Conservation (phyloP, 2,797 vertebrate genomes). For the Melanogrammus aeglefinus region DNA sequence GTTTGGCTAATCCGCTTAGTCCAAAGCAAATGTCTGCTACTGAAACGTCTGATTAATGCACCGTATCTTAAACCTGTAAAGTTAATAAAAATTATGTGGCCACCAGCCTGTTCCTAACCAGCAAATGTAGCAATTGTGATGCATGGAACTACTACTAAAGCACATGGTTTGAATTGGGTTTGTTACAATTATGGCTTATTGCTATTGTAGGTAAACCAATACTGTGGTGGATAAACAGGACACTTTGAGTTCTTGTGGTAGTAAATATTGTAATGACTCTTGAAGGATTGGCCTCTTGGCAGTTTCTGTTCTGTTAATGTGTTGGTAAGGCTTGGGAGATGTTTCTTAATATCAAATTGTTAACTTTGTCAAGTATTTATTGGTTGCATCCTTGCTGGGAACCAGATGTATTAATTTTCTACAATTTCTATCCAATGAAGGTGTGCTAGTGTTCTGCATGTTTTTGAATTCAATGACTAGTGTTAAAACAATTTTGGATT, state of each 20-base stretch:
- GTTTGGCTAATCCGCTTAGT: neutral
- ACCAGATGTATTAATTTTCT: constrained; percentile 13
- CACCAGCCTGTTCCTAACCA: constrained; percentile 1
- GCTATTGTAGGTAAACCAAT: neutral
- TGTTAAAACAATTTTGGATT: constrained; percentile 52
- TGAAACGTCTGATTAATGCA: neutral
- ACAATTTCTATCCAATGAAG: constrained; percentile 3
- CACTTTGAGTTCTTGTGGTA: neutral
- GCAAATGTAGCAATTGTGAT: neutral
- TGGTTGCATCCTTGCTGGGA: neutral
- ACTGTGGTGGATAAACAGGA: neutral
- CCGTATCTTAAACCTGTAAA: neutral
- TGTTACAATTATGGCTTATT: neutral
- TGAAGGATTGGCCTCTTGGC: neutral
- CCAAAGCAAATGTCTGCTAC: neutral
- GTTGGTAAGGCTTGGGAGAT: neutral
- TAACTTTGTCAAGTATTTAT: neutral
- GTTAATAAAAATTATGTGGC: neutral
- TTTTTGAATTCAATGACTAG: constrained; percentile 36
- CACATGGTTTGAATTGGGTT: neutral
- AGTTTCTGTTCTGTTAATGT: neutral
- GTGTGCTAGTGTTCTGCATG: constrained; percentile 46
- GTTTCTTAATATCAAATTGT: neutral
- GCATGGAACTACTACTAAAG: neutral
- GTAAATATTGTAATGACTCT: neutral